Conservation (phyloP, 2,888 invertebrate genomes). For the Scrobipalpa atriplicella region DNA sequence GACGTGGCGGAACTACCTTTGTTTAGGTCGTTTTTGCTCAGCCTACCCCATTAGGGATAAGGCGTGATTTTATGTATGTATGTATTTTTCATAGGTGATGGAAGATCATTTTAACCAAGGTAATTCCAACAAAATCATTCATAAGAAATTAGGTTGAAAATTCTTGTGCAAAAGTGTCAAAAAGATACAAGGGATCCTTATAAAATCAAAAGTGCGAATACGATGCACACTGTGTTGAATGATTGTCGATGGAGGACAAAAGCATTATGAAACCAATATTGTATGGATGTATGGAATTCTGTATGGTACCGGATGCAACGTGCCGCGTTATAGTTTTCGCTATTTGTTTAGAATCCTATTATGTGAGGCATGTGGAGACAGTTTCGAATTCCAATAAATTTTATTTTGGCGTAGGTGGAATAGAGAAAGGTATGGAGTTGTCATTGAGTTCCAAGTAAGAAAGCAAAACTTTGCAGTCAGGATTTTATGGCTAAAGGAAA, state of each 20-base stretch:
- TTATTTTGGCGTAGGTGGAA: conserved; percentile 62
- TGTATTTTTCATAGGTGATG: no score
- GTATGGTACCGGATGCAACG: conserved; percentile 69
- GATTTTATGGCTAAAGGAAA: no score
- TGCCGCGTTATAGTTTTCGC: conserved; percentile 55
- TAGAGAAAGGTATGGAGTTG: conserved; percentile 44
- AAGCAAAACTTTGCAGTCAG: not conserved
- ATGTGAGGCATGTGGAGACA: conserved; percentile 73
- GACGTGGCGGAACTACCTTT: no score
- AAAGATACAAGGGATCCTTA: not conserved
- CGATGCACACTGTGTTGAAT: conserved; percentile 36
- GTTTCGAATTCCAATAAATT: conserved; percentile 78
- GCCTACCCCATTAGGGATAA: no score
- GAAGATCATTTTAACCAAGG: not conserved
- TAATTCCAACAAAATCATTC: not conserved
- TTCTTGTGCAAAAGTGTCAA: conserved; percentile 26
- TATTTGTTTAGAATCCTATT: conserved; percentile 62
- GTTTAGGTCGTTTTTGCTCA: no score
- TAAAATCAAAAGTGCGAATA: conserved; percentile 27
- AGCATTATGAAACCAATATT: conserved; percentile 47
- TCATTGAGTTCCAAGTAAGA: no score
- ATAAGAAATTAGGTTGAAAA: conserved; percentile 14
- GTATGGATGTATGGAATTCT: conserved; percentile 52
- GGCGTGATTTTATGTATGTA: no score
- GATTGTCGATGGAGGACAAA: conserved; percentile 45